Evolutionary conservation across 2,888 invertebrate genomes (phyloP).

Genomic region (Desoria tigrina): DNA sequence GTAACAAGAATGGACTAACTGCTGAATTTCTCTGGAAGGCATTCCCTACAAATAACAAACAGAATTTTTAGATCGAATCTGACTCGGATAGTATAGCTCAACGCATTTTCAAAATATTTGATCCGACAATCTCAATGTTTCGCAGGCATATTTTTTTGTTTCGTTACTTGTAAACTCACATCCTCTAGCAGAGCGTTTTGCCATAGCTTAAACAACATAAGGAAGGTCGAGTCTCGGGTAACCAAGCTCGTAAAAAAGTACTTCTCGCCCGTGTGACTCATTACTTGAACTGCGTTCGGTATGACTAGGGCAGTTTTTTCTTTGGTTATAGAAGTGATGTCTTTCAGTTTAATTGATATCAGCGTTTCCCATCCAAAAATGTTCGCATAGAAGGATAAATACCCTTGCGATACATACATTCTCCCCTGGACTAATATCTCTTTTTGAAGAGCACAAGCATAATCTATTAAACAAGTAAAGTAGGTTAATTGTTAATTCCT

Average conservation of each 20-base stretch:
- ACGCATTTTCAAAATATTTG: no score
- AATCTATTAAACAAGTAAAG: conserved; percentile 68
- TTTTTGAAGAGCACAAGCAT: conserved; percentile 93
- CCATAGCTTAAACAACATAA: conserved; percentile 94
- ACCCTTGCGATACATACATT: conserved; percentile 91
- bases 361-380: conserved; percentile 95
- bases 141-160: no score
- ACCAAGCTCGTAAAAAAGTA: conserved; percentile 94
- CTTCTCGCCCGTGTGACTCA: conserved; percentile 73
- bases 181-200: conserved; percentile 92
- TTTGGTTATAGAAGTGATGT: conserved; percentile 90
- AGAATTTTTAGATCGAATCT: no score
- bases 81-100: no score
- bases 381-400: conserved; percentile 95
- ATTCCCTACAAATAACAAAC: conserved; percentile 2
- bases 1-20: conserved; percentile 89
- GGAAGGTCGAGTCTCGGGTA: conserved; percentile 88
- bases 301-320: conserved; percentile 92
- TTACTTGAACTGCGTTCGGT: conserved; percentile 91
- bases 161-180: no score
- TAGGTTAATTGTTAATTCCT: background rate
- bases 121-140: no score
- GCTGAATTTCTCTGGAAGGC: conserved; percentile 74
- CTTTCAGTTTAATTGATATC: conserved; percentile 81
- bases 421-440: conserved; percentile 95